Evolutionary conservation across 1,140 invertebrate species (phyloP), one percentile per base, ranked within the genome.

Genomic region (Stenopsyche tienmushanensis): DNA sequence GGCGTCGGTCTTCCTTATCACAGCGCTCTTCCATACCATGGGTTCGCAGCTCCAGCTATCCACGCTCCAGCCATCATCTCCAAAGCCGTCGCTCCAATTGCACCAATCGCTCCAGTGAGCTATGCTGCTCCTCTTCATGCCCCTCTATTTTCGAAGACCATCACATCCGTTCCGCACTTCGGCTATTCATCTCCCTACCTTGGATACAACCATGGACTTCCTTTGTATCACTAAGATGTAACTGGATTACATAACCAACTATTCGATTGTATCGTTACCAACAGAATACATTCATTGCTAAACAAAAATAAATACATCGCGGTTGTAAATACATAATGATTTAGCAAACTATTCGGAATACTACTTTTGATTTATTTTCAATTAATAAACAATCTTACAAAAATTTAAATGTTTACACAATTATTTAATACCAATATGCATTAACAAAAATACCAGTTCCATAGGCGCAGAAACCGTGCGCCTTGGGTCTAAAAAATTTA

Each of bases 121-220:
- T 67, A 67, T 50, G 55, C 68, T 21, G 15, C 65, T 25, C 57
- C 62, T 21, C 29, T 49, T 15, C 65, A 67, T 47, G 60, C 65
- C 20, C 69, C 65, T n/a, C 25, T 70, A 21, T 65, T 70, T 49
- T 57, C 60, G 17, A 70, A 70, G 26, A 39, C 69, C 25, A 63
- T 71, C 42, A 57, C 66, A 34, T 65, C 68, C n/a, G 55, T 70
- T 2, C 62, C 65, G 1, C 58, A 26, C 47, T 65, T 62, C 42
- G 65, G 66, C 21, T 71, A 67, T 21, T 9, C 60, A 21, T 50
- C 58, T 41, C 25, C 26, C 20, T 63, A 64, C 42, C 25, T 49
- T 15, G 62, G 62, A 9, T 57, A 49, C 24, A 49, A 62, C 10
- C 62, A 65, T 26, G 69, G 69, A 45, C 25, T 34, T 23, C 57